Evolutionary conservation across 2,888 invertebrate genomes (phyloP).

Genomic region (Entomobrya proxima): DNA sequence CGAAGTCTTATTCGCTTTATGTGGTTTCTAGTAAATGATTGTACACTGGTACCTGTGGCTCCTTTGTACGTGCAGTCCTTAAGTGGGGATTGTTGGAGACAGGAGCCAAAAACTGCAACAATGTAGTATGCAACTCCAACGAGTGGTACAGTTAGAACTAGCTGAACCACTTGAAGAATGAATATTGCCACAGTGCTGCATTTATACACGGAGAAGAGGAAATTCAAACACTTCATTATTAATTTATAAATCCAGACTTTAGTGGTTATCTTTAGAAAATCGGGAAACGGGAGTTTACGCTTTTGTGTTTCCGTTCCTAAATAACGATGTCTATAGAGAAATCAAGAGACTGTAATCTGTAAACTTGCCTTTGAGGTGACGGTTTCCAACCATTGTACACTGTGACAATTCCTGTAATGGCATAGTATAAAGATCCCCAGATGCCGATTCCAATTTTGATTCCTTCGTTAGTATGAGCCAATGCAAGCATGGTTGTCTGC

Average conservation of each 20-base stretch:
- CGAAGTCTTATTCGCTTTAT: not conserved
- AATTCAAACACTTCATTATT: constrained; percentile 36
- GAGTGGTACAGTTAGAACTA: constrained; percentile 72
- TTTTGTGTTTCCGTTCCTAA: not conserved
- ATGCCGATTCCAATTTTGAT: constrained; percentile 74
- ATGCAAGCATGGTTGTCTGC: constrained; percentile 72
- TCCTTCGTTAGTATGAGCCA: constrained; percentile 72
- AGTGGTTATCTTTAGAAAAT: constrained; percentile 37
- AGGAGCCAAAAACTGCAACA: constrained; percentile 74
- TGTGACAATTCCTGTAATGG: constrained; percentile 71
- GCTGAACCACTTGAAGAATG: constrained; percentile 73
- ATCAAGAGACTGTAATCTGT: not conserved
- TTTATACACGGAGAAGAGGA: not conserved
- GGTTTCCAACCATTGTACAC: constrained; percentile 72
- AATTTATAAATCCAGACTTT: constrained; percentile 45
- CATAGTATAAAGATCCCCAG: constrained; percentile 74
- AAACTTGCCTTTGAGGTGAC: constrained; percentile 71
- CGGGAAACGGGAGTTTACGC: not conserved
- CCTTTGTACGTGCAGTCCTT: constrained; percentile 66
- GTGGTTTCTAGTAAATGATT: not conserved
- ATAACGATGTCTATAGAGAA: constrained; percentile 9
- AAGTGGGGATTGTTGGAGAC: constrained; percentile 70
- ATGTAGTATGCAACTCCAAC: constrained; percentile 73
- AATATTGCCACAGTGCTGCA: constrained; percentile 73
- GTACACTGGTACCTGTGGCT: constrained; percentile 37